Evolutionary conservation across 2,888 invertebrate species (phyloP).

Genomic region (Harpagoxenus sublaevis): DNA sequence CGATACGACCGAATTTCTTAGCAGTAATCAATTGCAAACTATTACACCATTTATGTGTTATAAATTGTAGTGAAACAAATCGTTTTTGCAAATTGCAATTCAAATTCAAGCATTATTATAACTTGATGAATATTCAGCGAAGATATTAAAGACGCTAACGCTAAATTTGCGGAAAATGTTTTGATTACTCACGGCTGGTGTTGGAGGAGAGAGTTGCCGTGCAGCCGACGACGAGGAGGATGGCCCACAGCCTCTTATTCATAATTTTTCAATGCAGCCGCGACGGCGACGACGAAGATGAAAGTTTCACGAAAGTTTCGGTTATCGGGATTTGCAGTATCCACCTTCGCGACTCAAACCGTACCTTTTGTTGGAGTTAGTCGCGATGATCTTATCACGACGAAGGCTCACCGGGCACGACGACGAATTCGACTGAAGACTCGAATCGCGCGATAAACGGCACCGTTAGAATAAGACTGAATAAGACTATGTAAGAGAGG

Average conservation of each 20-base stretch:
- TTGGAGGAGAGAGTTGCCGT: constrained; percentile 58
- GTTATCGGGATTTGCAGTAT: neutral
- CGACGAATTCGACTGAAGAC: constrained; percentile 48
- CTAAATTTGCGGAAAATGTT: neutral
- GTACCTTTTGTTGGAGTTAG: neutral
- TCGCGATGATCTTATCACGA: neutral
- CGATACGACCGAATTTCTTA: neutral
- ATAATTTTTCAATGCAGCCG: neutral
- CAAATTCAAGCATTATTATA: neutral
- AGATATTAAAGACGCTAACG: neutral
- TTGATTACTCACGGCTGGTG: constrained; percentile 68
- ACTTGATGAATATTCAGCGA: neutral
- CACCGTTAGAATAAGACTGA: constrained; percentile 73
- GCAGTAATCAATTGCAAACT: neutral
- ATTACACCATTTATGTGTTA: neutral
- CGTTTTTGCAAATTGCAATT: neutral
- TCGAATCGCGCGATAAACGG: constrained; percentile 70
- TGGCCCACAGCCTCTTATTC: neutral
- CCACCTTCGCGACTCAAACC: neutral
- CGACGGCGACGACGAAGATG: neutral
- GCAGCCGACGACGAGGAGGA: constrained; percentile 33
- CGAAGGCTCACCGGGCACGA: constrained; percentile 1
- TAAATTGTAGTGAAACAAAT: neutral
- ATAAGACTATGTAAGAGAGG: constrained; percentile 73
- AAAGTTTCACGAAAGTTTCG: neutral